Evolutionary conservation across 2,113 vertebrate species (phyloP).

Genomic region (Blennius ocellaris): DNA sequence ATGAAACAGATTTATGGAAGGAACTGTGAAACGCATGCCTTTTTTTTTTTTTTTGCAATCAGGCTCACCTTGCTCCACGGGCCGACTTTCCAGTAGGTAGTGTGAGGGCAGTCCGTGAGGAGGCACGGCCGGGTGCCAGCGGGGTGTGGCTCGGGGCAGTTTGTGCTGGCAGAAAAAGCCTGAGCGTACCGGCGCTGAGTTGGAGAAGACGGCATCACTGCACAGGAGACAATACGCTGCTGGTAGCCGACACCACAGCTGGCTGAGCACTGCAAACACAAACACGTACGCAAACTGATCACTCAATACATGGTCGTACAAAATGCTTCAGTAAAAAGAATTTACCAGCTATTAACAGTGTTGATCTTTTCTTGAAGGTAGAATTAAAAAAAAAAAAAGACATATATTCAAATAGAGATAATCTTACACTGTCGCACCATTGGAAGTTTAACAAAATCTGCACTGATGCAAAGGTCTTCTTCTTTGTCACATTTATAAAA

Average conservation of each 20-base stretch:
- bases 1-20: slow-evolving; percentile 27
- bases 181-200: slow-evolving; percentile 43
- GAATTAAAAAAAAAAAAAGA: too few relatives aligned
- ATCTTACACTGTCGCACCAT: too few relatives aligned
- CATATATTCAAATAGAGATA: too few relatives aligned
- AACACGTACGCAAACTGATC: slow-evolving; percentile 24
- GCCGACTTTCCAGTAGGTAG: slow-evolving; percentile 88
- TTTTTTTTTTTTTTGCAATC: slow-evolving; percentile 40
- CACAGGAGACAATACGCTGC: slow-evolving; percentile 87
- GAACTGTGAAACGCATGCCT: slow-evolving; percentile 10
- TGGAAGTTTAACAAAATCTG: too few relatives aligned
- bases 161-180: slow-evolving; percentile 53
- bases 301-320: not conserved
- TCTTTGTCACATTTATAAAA: too few relatives aligned
- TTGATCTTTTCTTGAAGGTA: too few relatives aligned
- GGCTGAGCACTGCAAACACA: slow-evolving; percentile 85
- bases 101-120: slow-evolving; percentile 81
- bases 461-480: too few relatives aligned
- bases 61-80: slow-evolving; percentile 86
- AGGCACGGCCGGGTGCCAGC: slow-evolving; percentile 80
- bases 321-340: too few relatives aligned
- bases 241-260: slow-evolving; percentile 85
- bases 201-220: slow-evolving; percentile 64
- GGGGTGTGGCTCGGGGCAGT: slow-evolving; percentile 83
- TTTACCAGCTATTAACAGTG: too few relatives aligned